A percentile compares a stretch with the other conserved stretches of the same genome.
Evolutionary conservation across 1,140 invertebrate genomes (phyloP).

Genomic region (Uloborus diversus): DNA sequence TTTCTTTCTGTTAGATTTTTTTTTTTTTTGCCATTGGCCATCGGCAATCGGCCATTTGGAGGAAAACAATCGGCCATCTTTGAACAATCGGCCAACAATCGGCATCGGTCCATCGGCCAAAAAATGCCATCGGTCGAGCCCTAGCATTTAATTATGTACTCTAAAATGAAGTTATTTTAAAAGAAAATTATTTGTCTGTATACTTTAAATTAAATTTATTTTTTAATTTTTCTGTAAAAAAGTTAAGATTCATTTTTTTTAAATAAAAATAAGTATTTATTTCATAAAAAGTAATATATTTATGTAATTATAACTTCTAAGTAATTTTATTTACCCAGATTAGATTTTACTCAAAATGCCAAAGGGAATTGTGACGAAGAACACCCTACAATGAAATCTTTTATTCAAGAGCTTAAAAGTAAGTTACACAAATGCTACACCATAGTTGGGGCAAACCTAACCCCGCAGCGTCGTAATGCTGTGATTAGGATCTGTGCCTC

Average conservation of each 20-base stretch:
- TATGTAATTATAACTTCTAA: not conserved
- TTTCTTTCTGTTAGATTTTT: too few relatives aligned
- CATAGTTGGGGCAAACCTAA: too few relatives aligned
- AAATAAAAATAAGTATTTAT: not conserved
- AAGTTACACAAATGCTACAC: not conserved
- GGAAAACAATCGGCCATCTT: too few relatives aligned
- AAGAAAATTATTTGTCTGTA: not conserved
- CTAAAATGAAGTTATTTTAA: not conserved
- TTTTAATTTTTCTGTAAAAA: not conserved
- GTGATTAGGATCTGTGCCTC: not conserved
- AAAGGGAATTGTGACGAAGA: not conserved
- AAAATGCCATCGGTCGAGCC: too few relatives aligned
- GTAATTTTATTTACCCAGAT: conserved; percentile 20
- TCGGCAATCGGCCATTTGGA: too few relatives aligned
- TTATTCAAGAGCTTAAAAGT: not conserved
- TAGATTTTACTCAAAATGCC: conserved; percentile 3
- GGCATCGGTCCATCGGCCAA: too few relatives aligned
- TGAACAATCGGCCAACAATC: too few relatives aligned
- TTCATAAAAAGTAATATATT: too few relatives aligned
- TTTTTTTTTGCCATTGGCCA: too few relatives aligned
- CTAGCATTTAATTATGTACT: not conserved
- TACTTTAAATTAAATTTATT: not conserved
- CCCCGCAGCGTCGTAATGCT: too few relatives aligned
- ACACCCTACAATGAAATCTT: not conserved
- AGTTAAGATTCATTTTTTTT: not conserved